Conservation (phyloP, 2,888 invertebrate genomes). For the Serrognathus titanus region DNA sequence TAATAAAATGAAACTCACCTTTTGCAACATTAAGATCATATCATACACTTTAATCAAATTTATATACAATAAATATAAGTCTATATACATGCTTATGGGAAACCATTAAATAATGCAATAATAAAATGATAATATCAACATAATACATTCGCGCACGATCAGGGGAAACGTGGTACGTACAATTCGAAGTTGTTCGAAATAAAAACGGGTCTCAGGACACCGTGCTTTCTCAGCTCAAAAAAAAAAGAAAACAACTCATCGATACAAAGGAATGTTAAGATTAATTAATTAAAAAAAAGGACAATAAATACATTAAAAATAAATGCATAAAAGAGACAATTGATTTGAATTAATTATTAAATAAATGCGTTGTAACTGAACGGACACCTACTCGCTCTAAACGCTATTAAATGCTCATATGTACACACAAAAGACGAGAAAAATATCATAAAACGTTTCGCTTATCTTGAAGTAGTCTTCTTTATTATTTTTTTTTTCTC, state of each 20-base stretch:
- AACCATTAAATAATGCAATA: no score
- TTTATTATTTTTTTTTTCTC: conserved; percentile 10
- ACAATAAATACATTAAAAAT: conserved; percentile 1
- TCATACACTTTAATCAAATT: conserved; percentile 38
- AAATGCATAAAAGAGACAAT: background rate
- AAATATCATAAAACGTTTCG: conserved; percentile 8
- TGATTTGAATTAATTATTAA: no score
- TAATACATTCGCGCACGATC: no score
- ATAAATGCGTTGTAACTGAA: no score
- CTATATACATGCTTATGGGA: conserved; percentile 31
- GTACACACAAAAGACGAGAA: conserved; percentile 12
- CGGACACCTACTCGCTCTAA: background rate
- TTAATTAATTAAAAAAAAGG: background rate
- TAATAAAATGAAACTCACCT: conserved; percentile 14
- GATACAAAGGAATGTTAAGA: conserved; percentile 9
- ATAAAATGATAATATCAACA: no score
- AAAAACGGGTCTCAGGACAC: no score
- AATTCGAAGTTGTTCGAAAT: no score
- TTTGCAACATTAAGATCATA: conserved; percentile 27
- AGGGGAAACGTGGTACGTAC: no score
- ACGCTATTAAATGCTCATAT: conserved; percentile 4
- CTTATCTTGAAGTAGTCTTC: conserved; percentile 4
- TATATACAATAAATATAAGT: conserved; percentile 40
- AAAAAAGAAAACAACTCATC: no score
- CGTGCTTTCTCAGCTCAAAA: background rate